These are phyloP conservation scores for Metallyticus violacea DNA, from an alignment of 2,888 invertebrate genomes.

Conservation along the genomic window DNA sequence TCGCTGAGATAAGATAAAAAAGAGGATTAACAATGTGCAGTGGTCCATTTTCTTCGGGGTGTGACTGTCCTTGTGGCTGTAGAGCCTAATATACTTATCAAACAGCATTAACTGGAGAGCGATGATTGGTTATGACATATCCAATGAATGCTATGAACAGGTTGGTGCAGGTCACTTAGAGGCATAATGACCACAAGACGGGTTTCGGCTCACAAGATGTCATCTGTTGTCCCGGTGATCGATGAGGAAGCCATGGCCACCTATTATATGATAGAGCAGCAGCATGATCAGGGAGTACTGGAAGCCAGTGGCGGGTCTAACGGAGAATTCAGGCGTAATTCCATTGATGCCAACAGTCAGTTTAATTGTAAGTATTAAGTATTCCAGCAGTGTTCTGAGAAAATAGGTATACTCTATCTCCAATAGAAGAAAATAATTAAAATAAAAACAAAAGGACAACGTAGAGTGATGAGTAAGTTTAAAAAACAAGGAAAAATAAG, in stretches of 20 bases:
- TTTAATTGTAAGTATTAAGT: not conserved
- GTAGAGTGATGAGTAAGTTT: too few relatives aligned
- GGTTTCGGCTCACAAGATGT: not conserved
- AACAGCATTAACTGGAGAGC: not conserved
- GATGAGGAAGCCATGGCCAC: slow-evolving; percentile 18
- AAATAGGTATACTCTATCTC: too few relatives aligned
- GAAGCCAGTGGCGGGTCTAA: not conserved
- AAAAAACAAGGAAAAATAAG: too few relatives aligned
- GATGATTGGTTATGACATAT: not conserved
- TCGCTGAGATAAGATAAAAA: not conserved
- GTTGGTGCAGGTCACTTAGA: not conserved
- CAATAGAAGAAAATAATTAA: too few relatives aligned
- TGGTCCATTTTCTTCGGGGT: not conserved
- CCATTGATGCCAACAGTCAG: not conserved
- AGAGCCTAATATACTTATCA: not conserved
- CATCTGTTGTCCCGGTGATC: not conserved
- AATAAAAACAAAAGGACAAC: too few relatives aligned
- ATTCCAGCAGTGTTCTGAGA: not conserved
- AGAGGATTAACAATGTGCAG: not conserved
- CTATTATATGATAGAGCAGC: slow-evolving; percentile 11
- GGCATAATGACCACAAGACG: not conserved
- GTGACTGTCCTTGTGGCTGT: not conserved
- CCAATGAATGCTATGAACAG: not conserved
- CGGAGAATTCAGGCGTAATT: not conserved
- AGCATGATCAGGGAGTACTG: not conserved